Evolutionary conservation across 1,140 invertebrate species (phyloP).

Genomic region (Formica exsecta): DNA sequence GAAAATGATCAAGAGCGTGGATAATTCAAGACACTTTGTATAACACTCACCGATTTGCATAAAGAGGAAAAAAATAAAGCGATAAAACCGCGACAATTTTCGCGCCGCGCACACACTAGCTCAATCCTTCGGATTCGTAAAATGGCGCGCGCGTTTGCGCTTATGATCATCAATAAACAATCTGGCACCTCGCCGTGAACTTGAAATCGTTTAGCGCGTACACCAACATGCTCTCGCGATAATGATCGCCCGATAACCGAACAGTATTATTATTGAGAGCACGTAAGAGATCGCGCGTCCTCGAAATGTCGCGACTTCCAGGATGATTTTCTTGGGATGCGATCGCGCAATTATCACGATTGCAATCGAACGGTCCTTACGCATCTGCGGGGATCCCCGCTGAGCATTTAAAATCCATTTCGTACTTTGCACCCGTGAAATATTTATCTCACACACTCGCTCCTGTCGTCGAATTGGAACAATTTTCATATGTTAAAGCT

Average conservation of each 20-base stretch:
- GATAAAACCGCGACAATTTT: conserved; percentile 25
- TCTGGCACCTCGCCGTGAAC: conserved; percentile 34
- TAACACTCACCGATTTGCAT: not conserved
- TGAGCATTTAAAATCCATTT: conserved; percentile 57
- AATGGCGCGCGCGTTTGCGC: conserved; percentile 2
- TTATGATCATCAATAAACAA: conserved; percentile 56
- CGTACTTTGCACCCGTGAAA: conserved; percentile 33
- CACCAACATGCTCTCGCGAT: conserved; percentile 3
- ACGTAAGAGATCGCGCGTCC: conserved; percentile 3
- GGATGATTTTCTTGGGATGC: not conserved
- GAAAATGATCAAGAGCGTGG: not conserved
- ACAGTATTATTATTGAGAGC: conserved; percentile 25
- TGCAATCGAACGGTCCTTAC: not conserved
- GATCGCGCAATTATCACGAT: conserved; percentile 41
- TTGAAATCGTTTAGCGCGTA: conserved; percentile 39
- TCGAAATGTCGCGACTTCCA: conserved; percentile 35
- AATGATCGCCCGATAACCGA: conserved; percentile 45
- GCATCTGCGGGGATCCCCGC: conserved; percentile 27
- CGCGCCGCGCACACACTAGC: not conserved
- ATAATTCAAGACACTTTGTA: not conserved
- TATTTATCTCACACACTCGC: conserved; percentile 18
- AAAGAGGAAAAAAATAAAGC: not conserved
- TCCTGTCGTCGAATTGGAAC: conserved; percentile 40
- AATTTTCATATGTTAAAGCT: conserved; percentile 31
- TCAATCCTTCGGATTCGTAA: conserved; percentile 17